Evolutionary conservation across 2,888 invertebrate species (phyloP).

Genomic region (Xestoiulus laeticollis): DNA sequence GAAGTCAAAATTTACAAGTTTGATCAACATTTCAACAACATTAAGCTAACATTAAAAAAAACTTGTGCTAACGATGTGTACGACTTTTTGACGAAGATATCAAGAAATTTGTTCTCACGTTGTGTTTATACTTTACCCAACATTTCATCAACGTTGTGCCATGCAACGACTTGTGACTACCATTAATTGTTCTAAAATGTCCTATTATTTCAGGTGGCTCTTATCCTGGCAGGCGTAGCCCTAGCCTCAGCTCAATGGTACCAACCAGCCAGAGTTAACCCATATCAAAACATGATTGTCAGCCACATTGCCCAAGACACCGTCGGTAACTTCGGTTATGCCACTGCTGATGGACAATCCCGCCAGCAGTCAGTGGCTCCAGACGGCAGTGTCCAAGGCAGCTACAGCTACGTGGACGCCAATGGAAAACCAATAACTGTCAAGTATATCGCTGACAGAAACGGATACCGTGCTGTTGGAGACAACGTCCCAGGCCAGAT

Average conservation of each 20-base stretch:
- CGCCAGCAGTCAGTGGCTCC: slow-evolving; percentile 43
- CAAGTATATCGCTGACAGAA: slow-evolving; percentile 51
- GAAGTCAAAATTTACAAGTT: too few relatives aligned
- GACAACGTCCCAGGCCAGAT: slow-evolving; percentile 43
- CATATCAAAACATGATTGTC: slow-evolving; percentile 51
- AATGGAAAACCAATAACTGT: slow-evolving; percentile 48
- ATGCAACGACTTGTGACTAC: too few relatives aligned
- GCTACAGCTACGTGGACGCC: slow-evolving; percentile 53
- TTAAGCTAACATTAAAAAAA: too few relatives aligned
- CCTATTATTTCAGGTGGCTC: slow-evolving; percentile 1
- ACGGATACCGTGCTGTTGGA: slow-evolving; percentile 48
- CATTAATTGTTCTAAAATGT: background rate
- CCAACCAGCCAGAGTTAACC: slow-evolving; percentile 40
- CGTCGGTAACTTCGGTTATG: slow-evolving; percentile 49
- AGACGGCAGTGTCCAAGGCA: slow-evolving; percentile 52
- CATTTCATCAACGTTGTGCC: too few relatives aligned
- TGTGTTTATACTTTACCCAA: too few relatives aligned
- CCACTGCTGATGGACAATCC: slow-evolving; percentile 53
- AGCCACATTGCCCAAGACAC: slow-evolving; percentile 46
- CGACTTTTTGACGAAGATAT: too few relatives aligned
- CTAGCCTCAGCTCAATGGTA: background rate
- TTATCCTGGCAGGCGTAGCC: slow-evolving; percentile 32
- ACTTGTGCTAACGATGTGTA: too few relatives aligned
- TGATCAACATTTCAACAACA: too few relatives aligned
- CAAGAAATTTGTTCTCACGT: too few relatives aligned